phyloP scores from a whole-genome alignment of 2,888 invertebrate genomes.

The Drosophila sordidapex region DNA sequence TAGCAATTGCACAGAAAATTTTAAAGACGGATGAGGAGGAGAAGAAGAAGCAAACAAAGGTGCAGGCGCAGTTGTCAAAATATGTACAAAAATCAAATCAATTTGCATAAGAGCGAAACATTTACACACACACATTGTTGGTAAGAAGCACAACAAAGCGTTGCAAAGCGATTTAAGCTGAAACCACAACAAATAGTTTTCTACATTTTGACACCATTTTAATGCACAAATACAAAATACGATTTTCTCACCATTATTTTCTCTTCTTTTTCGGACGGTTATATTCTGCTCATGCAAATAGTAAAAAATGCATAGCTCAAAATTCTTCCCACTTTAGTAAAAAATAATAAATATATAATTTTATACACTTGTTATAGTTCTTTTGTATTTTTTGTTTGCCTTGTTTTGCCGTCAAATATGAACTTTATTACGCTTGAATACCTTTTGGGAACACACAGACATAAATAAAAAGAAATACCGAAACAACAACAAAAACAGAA shows the following conservation, averaged over 20 bases:
- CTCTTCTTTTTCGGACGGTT: background rate
- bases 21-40: constrained; percentile 16
- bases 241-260: constrained; percentile 57
- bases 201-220: constrained; percentile 70
- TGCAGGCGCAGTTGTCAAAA: constrained; percentile 64
- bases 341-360: constrained; percentile 27
- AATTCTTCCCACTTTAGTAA: background rate
- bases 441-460: constrained; percentile 60
- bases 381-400: constrained; percentile 36
- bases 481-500: constrained; percentile 38
- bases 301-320: constrained; percentile 4
- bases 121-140: constrained; percentile 43
- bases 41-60: constrained; percentile 50
- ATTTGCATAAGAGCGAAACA: constrained; percentile 75
- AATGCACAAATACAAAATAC: constrained; percentile 29
- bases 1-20: constrained; percentile 15
- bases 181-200: constrained; percentile 64
- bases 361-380: constrained; percentile 58
- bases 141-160: constrained; percentile 67
- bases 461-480: constrained; percentile 29
- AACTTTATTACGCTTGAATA: constrained; percentile 77
- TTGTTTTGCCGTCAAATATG: constrained; percentile 77
- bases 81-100: constrained; percentile 70
- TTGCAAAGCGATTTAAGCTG: constrained; percentile 38
- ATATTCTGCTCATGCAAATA: constrained; percentile 24